Percentiles rank a stretch among this genome's conserved stretches.
Conservation (phyloP, 2,888 invertebrate genomes). For the Mesoligia furuncula region DNA sequence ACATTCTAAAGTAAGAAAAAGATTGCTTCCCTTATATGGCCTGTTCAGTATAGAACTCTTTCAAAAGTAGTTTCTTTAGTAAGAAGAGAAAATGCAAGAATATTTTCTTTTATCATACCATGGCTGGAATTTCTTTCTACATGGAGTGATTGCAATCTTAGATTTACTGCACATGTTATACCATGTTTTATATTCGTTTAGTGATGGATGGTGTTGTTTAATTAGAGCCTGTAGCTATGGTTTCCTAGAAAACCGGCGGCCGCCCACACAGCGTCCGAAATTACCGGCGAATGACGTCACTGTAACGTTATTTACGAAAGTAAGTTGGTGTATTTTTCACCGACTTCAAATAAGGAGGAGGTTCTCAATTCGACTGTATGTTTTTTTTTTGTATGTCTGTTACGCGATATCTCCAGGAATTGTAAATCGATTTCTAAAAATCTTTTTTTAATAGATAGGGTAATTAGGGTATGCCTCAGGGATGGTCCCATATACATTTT, state of each 20-base stretch:
- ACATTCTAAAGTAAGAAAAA: conserved; percentile 17
- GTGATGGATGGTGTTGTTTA: background rate
- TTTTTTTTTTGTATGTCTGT: too few species aligned
- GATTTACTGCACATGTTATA: conserved; percentile 7
- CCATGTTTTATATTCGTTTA: conserved; percentile 11
- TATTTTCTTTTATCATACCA: conserved; percentile 20
- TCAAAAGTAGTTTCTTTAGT: background rate
- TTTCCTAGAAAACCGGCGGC: background rate
- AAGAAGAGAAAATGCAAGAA: conserved; percentile 8
- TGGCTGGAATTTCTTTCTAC: conserved; percentile 21
- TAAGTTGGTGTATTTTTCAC: background rate
- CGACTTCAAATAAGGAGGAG: too few species aligned
- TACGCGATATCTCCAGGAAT: too few species aligned
- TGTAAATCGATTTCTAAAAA: too few species aligned
- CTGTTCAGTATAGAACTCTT: conserved; percentile 2
- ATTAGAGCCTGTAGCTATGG: background rate
- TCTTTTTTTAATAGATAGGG: too few species aligned
- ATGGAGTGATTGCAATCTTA: conserved; percentile 32
- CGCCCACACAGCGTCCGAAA: background rate
- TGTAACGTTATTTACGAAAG: background rate
- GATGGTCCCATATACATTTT: too few species aligned
- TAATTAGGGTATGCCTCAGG: too few species aligned
- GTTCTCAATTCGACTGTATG: too few species aligned
- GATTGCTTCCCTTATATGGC: background rate
- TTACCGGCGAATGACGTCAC: background rate